Conservation (phyloP, 2,797 vertebrate genomes). For the Smutsia gigantea region DNA sequence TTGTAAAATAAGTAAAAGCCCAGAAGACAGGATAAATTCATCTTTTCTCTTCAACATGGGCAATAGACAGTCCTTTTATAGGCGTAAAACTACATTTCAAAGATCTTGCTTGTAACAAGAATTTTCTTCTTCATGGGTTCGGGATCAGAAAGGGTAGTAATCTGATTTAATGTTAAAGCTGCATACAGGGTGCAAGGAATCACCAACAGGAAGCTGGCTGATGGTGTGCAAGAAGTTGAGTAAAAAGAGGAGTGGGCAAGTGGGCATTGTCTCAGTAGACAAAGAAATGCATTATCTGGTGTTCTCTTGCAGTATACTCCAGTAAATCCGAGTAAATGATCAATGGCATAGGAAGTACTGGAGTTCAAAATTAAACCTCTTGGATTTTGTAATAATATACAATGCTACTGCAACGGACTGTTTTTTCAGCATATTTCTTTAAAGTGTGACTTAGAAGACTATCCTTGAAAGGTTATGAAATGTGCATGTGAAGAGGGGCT, state of each 20-base stretch:
- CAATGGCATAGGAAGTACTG: background rate
- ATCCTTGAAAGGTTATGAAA: conserved; percentile 74
- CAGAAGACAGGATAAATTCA: background rate
- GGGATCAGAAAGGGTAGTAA: background rate
- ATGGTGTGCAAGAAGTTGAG: background rate
- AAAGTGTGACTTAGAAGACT: conserved; percentile 34
- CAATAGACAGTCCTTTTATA: background rate
- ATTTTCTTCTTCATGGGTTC: conserved; percentile 53
- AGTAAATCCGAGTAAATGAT: background rate
- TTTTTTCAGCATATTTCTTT: conserved; percentile 9
- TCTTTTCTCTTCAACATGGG: background rate
- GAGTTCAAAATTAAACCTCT: background rate
- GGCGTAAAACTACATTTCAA: background rate
- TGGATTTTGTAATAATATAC: background rate
- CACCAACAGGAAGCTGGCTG: background rate
- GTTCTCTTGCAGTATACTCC: background rate
- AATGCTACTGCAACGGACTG: background rate
- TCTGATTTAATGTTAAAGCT: background rate
- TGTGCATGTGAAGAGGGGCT: background rate
- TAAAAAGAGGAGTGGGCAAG: conserved; percentile 36
- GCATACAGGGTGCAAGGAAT: background rate
- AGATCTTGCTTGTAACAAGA: conserved; percentile 11
- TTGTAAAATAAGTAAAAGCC: background rate
- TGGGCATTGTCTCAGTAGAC: background rate
- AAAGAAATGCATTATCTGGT: background rate